Base-by-base conservation (phyloP, 2,113 vertebrate species). In the Phylloscopus trochilus region DNA sequence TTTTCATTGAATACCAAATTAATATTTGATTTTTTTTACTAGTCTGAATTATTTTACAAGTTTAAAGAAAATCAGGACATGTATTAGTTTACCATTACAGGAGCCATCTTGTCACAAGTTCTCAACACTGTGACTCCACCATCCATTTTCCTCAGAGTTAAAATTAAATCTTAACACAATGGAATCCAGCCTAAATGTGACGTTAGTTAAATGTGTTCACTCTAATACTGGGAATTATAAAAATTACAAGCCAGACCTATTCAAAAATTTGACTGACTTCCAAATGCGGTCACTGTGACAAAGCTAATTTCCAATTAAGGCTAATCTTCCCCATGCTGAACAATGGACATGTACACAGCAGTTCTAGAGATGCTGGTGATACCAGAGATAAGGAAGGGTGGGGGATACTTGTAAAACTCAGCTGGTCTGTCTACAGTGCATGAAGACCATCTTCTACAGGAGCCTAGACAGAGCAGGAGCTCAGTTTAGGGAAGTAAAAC, bases 281-380 rank as follows among this genome's bases (percentile, higher is more conserved):
- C 93, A 95, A 91, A 64, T 23, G 37, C 53, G 85, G 92, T 96
- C 92, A 96, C 70, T 73, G 84, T 87, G 90, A 91, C 92, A 94
- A 91, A 96, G 58, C 49, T 73, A 1, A 74, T 80, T 89, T 72
- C 82, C 78, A 89, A 15, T 83, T 87, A 91, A 82, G 90, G 66
- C 53, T 69, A 18, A 16, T 55, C 67, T 72, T 72, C 49, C 41
- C 60, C 46, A 75, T 81, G 33, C 77, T 17, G 39, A 90, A 93
- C 87, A 87, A 92, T 82, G 77, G 74, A 24, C 41, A 11, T 4
- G 14, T n/a, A 59, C 87, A 68, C 52, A 75, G 31, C 37, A 39
- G 56, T 20, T 64, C 56, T 62, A n/a, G 47, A 78, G 47, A 84
- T 44, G 44, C 10, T 9, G 30, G 23, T 23, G 81, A 83, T 30